Evolutionary conservation across 2,113 vertebrate species (phyloP).

Genomic region (Calcarius ornatus): DNA sequence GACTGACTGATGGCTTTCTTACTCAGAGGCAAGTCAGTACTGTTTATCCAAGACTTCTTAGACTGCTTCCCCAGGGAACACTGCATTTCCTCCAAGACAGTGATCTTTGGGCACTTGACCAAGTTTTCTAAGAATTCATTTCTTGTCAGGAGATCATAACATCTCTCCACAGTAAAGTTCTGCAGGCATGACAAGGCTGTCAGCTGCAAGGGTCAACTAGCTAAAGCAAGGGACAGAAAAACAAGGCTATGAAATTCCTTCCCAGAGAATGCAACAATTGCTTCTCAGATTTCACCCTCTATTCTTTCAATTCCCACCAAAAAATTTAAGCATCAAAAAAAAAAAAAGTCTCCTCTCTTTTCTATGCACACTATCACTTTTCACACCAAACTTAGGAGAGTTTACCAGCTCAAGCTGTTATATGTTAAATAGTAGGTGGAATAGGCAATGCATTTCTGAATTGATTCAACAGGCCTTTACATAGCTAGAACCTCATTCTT

Average conservation of each 20-base stretch:
- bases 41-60: background rate
- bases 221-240: background rate
- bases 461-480: background rate
- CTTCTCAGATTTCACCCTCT: background rate
- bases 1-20: background rate
- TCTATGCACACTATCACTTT: background rate
- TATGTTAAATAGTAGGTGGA: background rate
- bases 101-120: background rate
- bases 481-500: background rate
- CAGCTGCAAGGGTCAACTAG: background rate
- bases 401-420: background rate
- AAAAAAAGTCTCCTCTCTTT: background rate
- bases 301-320: background rate
- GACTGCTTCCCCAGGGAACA: background rate
- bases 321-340: background rate
- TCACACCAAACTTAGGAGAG: background rate
- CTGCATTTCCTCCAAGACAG: background rate
- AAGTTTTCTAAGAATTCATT: constrained; percentile 4
- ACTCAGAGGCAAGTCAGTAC: background rate
- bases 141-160: background rate
- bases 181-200: background rate
- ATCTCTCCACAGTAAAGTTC: background rate
- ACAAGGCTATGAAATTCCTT: background rate
- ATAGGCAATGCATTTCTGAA: background rate
- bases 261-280: background rate